Percentiles rank a stretch among this genome's conserved stretches.
These are phyloP conservation scores for Pseudanteris insignis DNA, from an alignment of 2,888 invertebrate species.

Conservation along the genomic window DNA sequence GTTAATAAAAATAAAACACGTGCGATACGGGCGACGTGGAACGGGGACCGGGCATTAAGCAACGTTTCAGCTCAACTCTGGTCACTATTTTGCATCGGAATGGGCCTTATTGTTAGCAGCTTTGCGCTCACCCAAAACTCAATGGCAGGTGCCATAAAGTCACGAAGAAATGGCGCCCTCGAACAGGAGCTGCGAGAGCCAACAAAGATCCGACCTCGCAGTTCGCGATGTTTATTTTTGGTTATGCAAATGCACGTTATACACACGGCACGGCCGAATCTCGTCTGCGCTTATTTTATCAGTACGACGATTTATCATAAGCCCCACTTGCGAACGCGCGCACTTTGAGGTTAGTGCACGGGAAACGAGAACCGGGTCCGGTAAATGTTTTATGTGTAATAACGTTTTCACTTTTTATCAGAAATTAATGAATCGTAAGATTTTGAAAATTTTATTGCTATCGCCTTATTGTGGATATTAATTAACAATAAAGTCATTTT, in stretches of 20 bases:
- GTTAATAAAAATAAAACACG: constrained; percentile 9
- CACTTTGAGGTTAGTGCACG: too few species aligned
- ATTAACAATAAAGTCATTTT: too few species aligned
- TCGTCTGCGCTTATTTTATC: constrained; percentile 4
- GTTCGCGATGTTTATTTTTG: constrained; percentile 18
- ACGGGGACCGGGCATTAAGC: neutral
- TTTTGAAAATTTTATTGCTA: too few species aligned
- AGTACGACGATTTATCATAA: constrained; percentile 3
- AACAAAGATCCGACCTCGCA: constrained; percentile 45
- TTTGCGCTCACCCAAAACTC: constrained; percentile 52
- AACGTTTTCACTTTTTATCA: too few species aligned
- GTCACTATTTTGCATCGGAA: constrained; percentile 56
- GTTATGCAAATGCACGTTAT: constrained; percentile 24
- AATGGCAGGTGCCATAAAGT: constrained; percentile 55
- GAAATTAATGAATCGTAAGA: too few species aligned
- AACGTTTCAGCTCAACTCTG: constrained; percentile 24
- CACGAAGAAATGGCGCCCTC: constrained; percentile 49
- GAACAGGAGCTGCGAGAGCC: constrained; percentile 49
- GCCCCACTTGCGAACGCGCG: too few species aligned
- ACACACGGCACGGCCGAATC: constrained; percentile 11
- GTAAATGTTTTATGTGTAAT: too few species aligned
- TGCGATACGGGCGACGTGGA: constrained; percentile 5
- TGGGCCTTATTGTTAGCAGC: constrained; percentile 57
- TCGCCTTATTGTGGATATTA: too few species aligned
- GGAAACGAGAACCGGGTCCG: too few species aligned